These are phyloP conservation scores for Anodontia alba DNA, from an alignment of 2,888 invertebrate genomes.

Conservation along the genomic window DNA sequence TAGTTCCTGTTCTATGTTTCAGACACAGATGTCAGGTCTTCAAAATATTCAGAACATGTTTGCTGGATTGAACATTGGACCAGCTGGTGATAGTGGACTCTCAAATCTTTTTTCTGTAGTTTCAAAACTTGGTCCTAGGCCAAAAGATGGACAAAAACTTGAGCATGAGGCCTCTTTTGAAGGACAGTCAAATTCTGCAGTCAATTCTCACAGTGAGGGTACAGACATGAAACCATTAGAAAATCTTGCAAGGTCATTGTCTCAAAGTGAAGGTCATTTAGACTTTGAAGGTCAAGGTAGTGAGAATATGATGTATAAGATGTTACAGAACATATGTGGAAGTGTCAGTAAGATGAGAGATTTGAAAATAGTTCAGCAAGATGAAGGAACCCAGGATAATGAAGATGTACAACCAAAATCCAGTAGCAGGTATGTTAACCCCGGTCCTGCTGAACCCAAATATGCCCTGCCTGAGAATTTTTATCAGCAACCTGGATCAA, in stretches of 20 bases:
- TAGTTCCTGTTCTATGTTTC: slow-evolving; percentile 4
- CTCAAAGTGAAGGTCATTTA: slow-evolving; percentile 23
- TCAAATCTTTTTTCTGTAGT: slow-evolving; percentile 27
- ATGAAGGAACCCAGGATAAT: not conserved
- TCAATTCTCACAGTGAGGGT: not conserved
- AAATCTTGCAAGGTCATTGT: slow-evolving; percentile 30
- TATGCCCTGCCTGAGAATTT: too few relatives aligned
- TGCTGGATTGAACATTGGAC: not conserved
- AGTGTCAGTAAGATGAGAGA: slow-evolving; percentile 50
- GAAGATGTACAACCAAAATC: not conserved
- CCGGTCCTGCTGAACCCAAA: too few relatives aligned
- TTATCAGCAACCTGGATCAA: too few relatives aligned
- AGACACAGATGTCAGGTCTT: slow-evolving; percentile 49
- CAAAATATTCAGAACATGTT: slow-evolving; percentile 17
- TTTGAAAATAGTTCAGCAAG: not conserved
- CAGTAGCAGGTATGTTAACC: not conserved
- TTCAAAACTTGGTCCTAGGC: slow-evolving; percentile 17
- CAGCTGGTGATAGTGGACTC: not conserved
- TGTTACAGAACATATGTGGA: slow-evolving; percentile 59
- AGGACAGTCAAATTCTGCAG: not conserved
- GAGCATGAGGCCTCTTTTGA: not conserved
- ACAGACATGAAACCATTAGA: not conserved
- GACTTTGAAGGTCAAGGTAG: slow-evolving; percentile 18
- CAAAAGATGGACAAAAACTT: not conserved
- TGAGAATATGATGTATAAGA: slow-evolving; percentile 40